Evolutionary conservation across 2,113 vertebrate genomes (phyloP), one percentile per base, ranked within the genome.

Genomic region (Melierax canorus): DNA sequence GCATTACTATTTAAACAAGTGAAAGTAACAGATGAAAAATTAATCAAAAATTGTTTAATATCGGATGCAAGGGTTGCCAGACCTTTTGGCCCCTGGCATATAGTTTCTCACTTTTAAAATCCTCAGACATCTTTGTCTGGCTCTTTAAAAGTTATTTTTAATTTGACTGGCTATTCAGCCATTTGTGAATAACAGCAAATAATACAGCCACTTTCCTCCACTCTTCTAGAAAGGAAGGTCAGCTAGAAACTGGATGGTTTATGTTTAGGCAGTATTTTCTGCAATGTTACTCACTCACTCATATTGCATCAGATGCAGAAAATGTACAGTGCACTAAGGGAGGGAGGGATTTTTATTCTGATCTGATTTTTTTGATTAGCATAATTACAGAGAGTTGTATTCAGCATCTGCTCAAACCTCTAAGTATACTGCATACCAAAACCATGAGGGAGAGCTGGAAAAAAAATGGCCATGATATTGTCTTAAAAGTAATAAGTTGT

Each of bases 21-120:
- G 73, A 94, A 96, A 96, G 68, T 87, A 96, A 90, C 53, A 55
- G 46, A 83, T 58, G 51, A 96, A 93, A 81, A 94, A 91, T 32
- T 73, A 91, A 80, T 91, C 55, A 88, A 95, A 82, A 86, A 71
- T 45, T 67, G 39, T 85, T 96, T 91, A 76, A 94, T 81, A 86
- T 58, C 94, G 46, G 24, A 56, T 92, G 79, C 46, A 80, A 88
- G 41, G 9, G 7, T 90, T 94, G 48, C 83, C 69, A 76, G 86
- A 92, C 30, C 16, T 87, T 77, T 84, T 79, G 36, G 32, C 75
- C 73, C 9, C 71, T 76, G 26, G 22, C 51, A 29, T 53, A 17
- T 23, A 43, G 34, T 94, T 93, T 94, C 62, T 85, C 50, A 21
- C 59, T 92, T 91, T 96, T 88, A 68, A 76, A 73, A 79, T 90